A percentile compares a stretch with the other conserved stretches of the same genome.
These are phyloP conservation scores for Drosophila ogumai DNA, from an alignment of 1,140 invertebrate genomes.

Conservation along the genomic window DNA sequence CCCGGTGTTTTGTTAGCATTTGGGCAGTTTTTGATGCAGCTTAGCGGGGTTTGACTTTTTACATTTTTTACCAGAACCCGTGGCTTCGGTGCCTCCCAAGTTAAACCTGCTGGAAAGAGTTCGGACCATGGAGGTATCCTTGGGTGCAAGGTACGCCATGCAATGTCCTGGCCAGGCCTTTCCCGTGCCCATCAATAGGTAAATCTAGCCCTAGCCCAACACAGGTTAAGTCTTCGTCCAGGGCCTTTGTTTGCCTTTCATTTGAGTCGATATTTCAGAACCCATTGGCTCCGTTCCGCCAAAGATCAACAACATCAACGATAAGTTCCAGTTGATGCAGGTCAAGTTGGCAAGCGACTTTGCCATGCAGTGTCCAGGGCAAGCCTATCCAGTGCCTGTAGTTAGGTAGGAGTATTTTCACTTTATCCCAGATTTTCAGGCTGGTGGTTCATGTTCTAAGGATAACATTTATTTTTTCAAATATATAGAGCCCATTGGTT, in stretches of 20 bases:
- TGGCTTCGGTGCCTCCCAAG: slow-evolving; percentile 85
- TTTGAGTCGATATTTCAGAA: slow-evolving; percentile 85
- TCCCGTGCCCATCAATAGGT: slow-evolving; percentile 89
- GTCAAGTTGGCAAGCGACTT: slow-evolving; percentile 87
- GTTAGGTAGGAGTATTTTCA: slow-evolving; percentile 86
- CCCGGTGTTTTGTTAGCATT: slow-evolving; percentile 32
- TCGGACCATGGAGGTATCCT: slow-evolving; percentile 86
- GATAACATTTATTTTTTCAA: slow-evolving; percentile 10
- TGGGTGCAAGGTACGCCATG: slow-evolving; percentile 87
- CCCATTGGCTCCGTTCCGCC: slow-evolving; percentile 89
- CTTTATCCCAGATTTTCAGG: slow-evolving; percentile 26
- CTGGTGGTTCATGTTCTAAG: background rate
- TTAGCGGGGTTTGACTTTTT: background rate
- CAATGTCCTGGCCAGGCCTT: slow-evolving; percentile 89
- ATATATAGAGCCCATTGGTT: slow-evolving; percentile 88
- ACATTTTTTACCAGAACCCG: slow-evolving; percentile 36
- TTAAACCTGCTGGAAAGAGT: slow-evolving; percentile 85
- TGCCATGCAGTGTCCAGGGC: slow-evolving; percentile 87
- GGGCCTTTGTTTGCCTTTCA: background rate
- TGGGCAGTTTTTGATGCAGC: slow-evolving; percentile 22
- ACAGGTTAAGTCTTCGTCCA: slow-evolving; percentile 23
- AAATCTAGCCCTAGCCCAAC: slow-evolving; percentile 77
- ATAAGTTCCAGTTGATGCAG: slow-evolving; percentile 86
- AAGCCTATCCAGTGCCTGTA: slow-evolving; percentile 88
- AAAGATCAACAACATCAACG: slow-evolving; percentile 86